phyloP scores from a whole-genome alignment of 2,888 invertebrate genomes.

The Oscheius myriophilus region DNA sequence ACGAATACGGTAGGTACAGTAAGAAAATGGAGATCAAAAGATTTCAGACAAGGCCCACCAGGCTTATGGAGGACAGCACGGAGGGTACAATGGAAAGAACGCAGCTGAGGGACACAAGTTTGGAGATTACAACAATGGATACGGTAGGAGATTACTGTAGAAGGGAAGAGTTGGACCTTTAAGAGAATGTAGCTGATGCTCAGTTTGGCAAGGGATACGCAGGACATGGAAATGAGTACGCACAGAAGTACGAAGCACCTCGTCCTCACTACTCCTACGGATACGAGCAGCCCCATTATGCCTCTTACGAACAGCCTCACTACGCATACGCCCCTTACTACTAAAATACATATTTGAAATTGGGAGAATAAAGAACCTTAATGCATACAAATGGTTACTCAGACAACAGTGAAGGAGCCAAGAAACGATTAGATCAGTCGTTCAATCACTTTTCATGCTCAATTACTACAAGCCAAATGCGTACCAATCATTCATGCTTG shows the following conservation, averaged over 20 bases:
- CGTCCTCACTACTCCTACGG: constrained; percentile 21
- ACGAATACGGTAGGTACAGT: constrained; percentile 44
- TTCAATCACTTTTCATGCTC: too few species aligned
- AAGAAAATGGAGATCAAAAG: constrained; percentile 14
- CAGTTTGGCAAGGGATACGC: constrained; percentile 55
- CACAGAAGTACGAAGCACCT: neutral
- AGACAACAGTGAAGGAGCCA: too few species aligned
- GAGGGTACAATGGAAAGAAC: constrained; percentile 51
- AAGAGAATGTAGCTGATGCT: constrained; percentile 41
- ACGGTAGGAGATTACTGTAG: constrained; percentile 28
- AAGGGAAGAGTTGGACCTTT: neutral
- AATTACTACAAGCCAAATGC: too few species aligned
- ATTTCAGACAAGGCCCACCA: constrained; percentile 51
- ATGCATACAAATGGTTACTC: too few species aligned
- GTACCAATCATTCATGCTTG: too few species aligned
- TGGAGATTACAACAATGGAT: constrained; percentile 39
- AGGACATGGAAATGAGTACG: constrained; percentile 49
- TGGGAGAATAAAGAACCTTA: too few species aligned
- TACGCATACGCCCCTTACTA: too few species aligned
- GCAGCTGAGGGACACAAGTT: constrained; percentile 44
- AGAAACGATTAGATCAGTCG: too few species aligned
- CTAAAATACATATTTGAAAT: too few species aligned
- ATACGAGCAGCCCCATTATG: neutral
- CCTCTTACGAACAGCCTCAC: too few species aligned
- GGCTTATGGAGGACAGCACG: constrained; percentile 48